Base-by-base conservation (phyloP, 1,140 invertebrate genomes). In the Pogonognathellus flavescens region DNA sequence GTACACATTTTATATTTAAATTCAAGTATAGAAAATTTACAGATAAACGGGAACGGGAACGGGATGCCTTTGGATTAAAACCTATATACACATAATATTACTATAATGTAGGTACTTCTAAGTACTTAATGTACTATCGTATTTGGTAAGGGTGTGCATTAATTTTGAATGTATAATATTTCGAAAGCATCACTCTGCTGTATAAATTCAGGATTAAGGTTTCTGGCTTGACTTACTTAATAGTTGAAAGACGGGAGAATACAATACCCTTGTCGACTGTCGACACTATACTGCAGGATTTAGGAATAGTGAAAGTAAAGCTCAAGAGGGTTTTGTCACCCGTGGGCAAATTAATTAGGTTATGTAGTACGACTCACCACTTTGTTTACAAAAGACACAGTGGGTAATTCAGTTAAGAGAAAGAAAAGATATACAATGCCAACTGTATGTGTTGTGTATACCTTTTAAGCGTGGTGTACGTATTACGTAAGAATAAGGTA, bases 321-420 rank as follows among this genome's bases (percentile, higher is more conserved):
- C 70, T 76, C 41, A 49, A 13, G 16, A 76, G 70, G 41, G 41
- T 76, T 76, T 76, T 76, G 70, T 76, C 70, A 76, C 70, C 70
- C 70, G 70, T 76, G 31, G 70, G 70, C 70, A 50, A 76, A 76
- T 76, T 76, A 76, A 76, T 76, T 76, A 76, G 41, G 70, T 76
- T 76, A 76, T 41, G 6, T 41, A 41, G 31, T 41, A 41, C 31
- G 2, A 41, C 70, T 76, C 41, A 49, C 31, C 70, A 76, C 70
- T 76, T 31, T 76, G 70, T 76, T 76, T 76, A 76, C 70, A 76
- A 76, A 76, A 76, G 70, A 76, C 70, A 76, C 70, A 18, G 2
- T 57, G n/a, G 9, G 53, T n/a, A 57, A 57, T 57, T 57, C 53
- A 14, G 1, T n/a, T 57, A n/a, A 13, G 53, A 57, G 53, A 57